Conservation (phyloP, 1,140 invertebrate genomes). For the Anoplolepis gracilipes region DNA sequence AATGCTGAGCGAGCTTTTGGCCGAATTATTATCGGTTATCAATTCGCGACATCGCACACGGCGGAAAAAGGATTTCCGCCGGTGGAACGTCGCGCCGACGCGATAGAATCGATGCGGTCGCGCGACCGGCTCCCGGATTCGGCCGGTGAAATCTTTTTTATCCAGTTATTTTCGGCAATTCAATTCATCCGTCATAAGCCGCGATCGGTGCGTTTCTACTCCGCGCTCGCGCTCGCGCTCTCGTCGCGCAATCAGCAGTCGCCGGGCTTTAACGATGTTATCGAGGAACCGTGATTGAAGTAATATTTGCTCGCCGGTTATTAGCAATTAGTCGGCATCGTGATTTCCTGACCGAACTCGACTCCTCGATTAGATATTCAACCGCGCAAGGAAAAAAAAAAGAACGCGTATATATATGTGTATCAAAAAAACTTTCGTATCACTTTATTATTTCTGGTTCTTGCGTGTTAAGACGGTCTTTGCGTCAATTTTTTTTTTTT, state of each 20-base stretch:
- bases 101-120: constrained; percentile 9
- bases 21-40: constrained; percentile 63
- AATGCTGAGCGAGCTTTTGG: constrained; percentile 39
- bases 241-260: constrained; percentile 73
- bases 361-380: constrained; percentile 60
- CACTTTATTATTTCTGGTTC: constrained; percentile 26
- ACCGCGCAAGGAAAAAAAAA: background rate
- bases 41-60: constrained; percentile 38
- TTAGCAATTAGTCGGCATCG: constrained; percentile 72
- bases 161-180: constrained; percentile 71
- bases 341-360: constrained; percentile 50
- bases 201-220: constrained; percentile 28
- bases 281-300: constrained; percentile 74
- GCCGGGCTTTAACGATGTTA: constrained; percentile 69
- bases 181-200: constrained; percentile 68
- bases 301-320: constrained; percentile 73
- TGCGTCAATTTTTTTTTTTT: constrained; percentile 1
- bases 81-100: background rate
- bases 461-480: background rate
- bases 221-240: constrained; percentile 25
- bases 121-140: constrained; percentile 16
- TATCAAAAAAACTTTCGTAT: constrained; percentile 16
- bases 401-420: background rate
- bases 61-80: constrained; percentile 59
- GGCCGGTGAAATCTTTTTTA: constrained; percentile 65